These are phyloP conservation scores for Galeopsomyia nigrocyanea DNA, from an alignment of 2,888 invertebrate genomes.

Conservation along the genomic window DNA sequence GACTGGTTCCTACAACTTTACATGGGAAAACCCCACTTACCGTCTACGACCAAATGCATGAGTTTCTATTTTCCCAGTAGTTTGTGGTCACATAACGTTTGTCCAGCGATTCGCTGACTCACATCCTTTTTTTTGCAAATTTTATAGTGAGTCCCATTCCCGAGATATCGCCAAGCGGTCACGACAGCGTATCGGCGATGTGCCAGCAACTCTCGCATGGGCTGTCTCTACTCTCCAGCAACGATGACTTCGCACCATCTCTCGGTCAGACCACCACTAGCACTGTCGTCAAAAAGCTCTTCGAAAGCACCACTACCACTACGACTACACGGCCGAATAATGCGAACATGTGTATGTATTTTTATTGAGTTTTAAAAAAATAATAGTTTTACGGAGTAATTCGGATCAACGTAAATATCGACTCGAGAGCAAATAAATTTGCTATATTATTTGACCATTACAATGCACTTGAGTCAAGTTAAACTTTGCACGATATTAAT, in stretches of 20 bases:
- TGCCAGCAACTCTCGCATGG: conserved; percentile 85
- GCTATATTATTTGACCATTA: background rate
- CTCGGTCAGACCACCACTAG: conserved; percentile 55
- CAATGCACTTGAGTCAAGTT: no score
- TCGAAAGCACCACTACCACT: conserved; percentile 51
- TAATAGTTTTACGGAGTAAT: background rate
- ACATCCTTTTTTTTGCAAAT: background rate
- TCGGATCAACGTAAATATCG: background rate
- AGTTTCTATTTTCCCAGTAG: conserved; percentile 25
- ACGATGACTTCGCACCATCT: conserved; percentile 69
- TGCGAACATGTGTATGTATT: conserved; percentile 17
- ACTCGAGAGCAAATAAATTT: background rate
- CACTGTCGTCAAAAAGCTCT: conserved; percentile 61
- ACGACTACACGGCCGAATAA: conserved; percentile 23
- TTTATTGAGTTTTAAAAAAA: background rate
- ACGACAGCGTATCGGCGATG: conserved; percentile 81
- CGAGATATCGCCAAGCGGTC: conserved; percentile 79
- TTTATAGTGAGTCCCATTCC: conserved; percentile 81
- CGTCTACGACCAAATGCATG: conserved; percentile 31
- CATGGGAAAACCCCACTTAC: background rate
- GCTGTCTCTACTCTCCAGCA: conserved; percentile 79
- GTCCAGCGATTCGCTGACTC: conserved; percentile 12
- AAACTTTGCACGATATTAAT: no score
- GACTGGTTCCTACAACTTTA: conserved; percentile 1
- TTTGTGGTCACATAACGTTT: conserved; percentile 8